phyloP scores from a whole-genome alignment of 2,888 invertebrate genomes.

The Agriopis leucophaearia region DNA sequence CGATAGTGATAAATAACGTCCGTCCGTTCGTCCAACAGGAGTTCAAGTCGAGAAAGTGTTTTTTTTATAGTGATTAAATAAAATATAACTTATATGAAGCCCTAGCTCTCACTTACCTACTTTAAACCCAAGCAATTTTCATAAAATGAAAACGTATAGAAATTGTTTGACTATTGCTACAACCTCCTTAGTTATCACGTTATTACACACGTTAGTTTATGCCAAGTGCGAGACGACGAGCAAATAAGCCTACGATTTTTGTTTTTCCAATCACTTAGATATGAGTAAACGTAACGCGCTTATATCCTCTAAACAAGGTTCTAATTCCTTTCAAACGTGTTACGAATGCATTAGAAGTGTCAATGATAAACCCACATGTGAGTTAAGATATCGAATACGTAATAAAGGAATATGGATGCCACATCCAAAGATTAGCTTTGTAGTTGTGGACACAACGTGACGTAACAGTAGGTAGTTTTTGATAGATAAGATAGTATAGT shows the following conservation, averaged over 20 bases:
- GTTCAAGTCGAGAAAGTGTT: too few species aligned
- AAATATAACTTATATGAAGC: too few species aligned
- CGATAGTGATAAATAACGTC: too few species aligned
- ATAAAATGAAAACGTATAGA: too few species aligned
- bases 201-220: background rate
- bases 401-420: slow-evolving; percentile 32
- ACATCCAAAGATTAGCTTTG: slow-evolving; percentile 30
- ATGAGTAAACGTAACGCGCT: slow-evolving; percentile 12
- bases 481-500: slow-evolving; percentile 23
- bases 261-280: slow-evolving; percentile 13
- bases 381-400: slow-evolving; percentile 25
- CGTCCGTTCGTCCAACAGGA: too few species aligned
- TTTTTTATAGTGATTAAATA: too few species aligned
- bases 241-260: slow-evolving; percentile 3
- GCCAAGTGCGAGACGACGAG: background rate
- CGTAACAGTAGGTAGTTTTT: slow-evolving; percentile 13
- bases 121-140: too few species aligned
- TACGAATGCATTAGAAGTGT: slow-evolving; percentile 30
- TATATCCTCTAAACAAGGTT: slow-evolving; percentile 14
- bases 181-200: too few species aligned
- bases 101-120: too few species aligned
- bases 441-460: slow-evolving; percentile 23
- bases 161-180: too few species aligned
- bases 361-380: slow-evolving; percentile 32
- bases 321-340: slow-evolving; percentile 10